Evolutionary conservation across 2,888 invertebrate genomes (phyloP).

Genomic region (Drosophila subsilvestris): DNA sequence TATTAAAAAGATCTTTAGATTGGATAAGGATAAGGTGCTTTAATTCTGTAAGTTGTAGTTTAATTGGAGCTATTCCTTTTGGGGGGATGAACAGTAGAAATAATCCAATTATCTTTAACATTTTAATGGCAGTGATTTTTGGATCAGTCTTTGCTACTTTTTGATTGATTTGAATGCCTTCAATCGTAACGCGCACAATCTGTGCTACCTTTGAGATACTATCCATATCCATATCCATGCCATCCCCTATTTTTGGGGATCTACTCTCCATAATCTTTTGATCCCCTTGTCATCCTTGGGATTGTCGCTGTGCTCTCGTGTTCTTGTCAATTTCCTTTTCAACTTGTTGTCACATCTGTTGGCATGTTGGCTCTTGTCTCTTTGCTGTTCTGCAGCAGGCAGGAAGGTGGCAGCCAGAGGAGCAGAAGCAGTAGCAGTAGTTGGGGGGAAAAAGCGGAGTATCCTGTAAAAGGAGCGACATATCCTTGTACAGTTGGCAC

Average conservation of each 20-base stretch:
- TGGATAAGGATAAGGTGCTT: too few relatives aligned
- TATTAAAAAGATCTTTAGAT: too few relatives aligned
- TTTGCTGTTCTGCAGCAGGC: conserved; percentile 5
- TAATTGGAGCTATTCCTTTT: too few relatives aligned
- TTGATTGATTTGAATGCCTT: not conserved
- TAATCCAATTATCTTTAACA: too few relatives aligned
- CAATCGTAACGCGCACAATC: not conserved
- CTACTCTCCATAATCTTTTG: not conserved
- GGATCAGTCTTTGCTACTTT: not conserved
- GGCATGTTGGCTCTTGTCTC: conserved; percentile 36
- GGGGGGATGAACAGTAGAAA: too few relatives aligned
- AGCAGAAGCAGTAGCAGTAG: not conserved
- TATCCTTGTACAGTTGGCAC: conserved; percentile 26
- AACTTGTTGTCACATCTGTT: conserved; percentile 56
- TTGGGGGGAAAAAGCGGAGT: too few relatives aligned
- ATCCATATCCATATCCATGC: not conserved
- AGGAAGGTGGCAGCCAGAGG: not conserved
- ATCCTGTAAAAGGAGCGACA: not conserved
- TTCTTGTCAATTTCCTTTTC: conserved; percentile 19
- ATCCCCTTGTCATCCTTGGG: not conserved
- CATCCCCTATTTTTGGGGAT: not conserved
- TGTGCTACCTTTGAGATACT: not conserved
- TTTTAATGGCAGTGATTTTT: too few relatives aligned
- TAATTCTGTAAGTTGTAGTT: too few relatives aligned
- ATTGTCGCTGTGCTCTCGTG: not conserved